phyloP scores from a whole-genome alignment of 2,888 invertebrate species.

The Tillus elongatus region DNA sequence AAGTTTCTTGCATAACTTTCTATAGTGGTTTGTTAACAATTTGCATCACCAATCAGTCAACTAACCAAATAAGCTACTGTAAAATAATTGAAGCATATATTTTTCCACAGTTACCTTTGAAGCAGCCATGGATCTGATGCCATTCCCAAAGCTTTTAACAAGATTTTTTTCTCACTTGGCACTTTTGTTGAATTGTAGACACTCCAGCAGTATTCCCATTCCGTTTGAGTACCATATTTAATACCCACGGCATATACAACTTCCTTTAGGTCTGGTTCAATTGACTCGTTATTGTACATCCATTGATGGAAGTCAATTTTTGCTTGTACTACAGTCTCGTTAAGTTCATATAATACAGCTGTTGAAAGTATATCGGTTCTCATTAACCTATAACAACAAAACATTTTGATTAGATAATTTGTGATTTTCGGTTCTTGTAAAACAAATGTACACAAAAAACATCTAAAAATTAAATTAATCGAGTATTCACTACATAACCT shows the following conservation, averaged over 20 bases:
- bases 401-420: no score
- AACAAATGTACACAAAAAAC: no score
- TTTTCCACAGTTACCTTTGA: slow-evolving; percentile 61
- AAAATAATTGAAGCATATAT: no score
- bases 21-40: no score
- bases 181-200: slow-evolving; percentile 56
- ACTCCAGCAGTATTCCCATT: slow-evolving; percentile 72
- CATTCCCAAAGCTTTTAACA: slow-evolving; percentile 62
- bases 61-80: no score
- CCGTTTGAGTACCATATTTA: slow-evolving; percentile 57
- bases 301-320: slow-evolving; percentile 61
- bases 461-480: no score
- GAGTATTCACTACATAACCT: no score
- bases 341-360: slow-evolving; percentile 63
- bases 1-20: no score
- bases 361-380: slow-evolving; percentile 62
- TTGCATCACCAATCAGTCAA: no score
- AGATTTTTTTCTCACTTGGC: slow-evolving; percentile 61
- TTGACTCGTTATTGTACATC: slow-evolving; percentile 55
- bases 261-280: slow-evolving; percentile 67
- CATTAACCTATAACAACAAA: slow-evolving; percentile 55
- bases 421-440: no score
- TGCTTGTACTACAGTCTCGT: slow-evolving; percentile 60
- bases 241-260: slow-evolving; percentile 60
- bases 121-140: slow-evolving; percentile 72